Conservation (phyloP, 2,888 invertebrate genomes). For the Arctia plantaginis region DNA sequence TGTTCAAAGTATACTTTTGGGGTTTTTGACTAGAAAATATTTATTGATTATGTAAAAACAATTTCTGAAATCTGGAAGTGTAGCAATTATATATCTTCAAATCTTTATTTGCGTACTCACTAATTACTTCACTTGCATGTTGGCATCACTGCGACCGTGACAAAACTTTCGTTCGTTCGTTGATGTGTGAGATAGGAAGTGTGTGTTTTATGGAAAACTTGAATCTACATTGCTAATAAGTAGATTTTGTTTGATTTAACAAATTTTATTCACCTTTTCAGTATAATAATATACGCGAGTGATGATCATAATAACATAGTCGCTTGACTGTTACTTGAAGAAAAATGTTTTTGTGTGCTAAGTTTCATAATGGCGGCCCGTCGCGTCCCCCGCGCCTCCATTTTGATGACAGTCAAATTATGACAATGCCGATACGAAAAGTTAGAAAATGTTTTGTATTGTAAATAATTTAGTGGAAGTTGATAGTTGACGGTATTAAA, state of each 20-base stretch:
- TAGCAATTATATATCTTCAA: not conserved
- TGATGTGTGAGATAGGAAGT: slow-evolving; percentile 68
- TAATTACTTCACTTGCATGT: slow-evolving; percentile 24
- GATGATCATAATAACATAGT: slow-evolving; percentile 39
- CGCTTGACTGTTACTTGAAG: slow-evolving; percentile 48
- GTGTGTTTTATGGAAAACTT: slow-evolving; percentile 60
- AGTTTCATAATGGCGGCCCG: slow-evolving; percentile 89
- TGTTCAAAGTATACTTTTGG: not conserved
- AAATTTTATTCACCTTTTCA: slow-evolving; percentile 30
- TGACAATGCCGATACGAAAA: slow-evolving; percentile 84
- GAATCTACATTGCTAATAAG: slow-evolving; percentile 36
- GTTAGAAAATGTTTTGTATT: slow-evolving; percentile 79
- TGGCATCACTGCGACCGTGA: slow-evolving; percentile 71
- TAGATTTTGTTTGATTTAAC: slow-evolving; percentile 46
- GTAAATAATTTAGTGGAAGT: slow-evolving; percentile 71
- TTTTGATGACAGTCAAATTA: slow-evolving; percentile 88
- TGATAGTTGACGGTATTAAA: slow-evolving; percentile 54
- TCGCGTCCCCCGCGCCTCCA: slow-evolving; percentile 89
- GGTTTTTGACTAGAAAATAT: slow-evolving; percentile 9
- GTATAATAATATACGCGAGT: slow-evolving; percentile 23
- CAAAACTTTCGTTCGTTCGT: slow-evolving; percentile 76
- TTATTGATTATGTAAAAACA: not conserved
- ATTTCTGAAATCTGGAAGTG: not conserved
- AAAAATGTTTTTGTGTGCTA: slow-evolving; percentile 85
- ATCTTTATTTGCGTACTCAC: slow-evolving; percentile 8